Base-by-base conservation (phyloP, 1,140 invertebrate genomes). In the Agrilus planipennis region DNA sequence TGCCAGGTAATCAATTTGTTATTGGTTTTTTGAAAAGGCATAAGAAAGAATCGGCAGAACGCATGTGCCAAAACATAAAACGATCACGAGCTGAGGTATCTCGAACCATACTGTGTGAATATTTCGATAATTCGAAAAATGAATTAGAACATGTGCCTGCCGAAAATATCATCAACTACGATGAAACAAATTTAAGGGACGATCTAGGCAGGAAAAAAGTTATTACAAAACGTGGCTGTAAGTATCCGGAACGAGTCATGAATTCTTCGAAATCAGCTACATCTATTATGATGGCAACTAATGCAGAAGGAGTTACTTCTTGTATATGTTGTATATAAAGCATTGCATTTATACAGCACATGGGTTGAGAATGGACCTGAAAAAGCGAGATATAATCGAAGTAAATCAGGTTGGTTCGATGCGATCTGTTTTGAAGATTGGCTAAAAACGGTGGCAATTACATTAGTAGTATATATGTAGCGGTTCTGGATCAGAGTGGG, bases 181-280 rank as follows among this genome's bases (percentile, higher is more conserved):
- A 25, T 47, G 63, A 64, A 43, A 65, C 62, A 11, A 64, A 64
- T 44, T 21, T 65, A 4, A 47, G 44, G 7, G 62, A 65, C 51
- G 55, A 65, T 42, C 62, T 58, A 14, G 59, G 59, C n/a, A 47
- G 34, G 15, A 53, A 48, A 25, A 25, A 25, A 25, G n/a, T 25
- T 25, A 25, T 25, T 11, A 25, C 22, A 25, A 25, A 25, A 25
- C 22, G 22, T 11, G 22, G 22, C 22, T 25, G 22, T 25, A 25
- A 25, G 22, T 25, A 25, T 25, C 22, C 22, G 22, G 22, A 25
- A 25, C 22, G 22, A 25, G 22, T 25, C 5, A 25, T 25, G 22
- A 25, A 25, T 25, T 25, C 22, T 25, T 25, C 22, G 5, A 25
- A 25, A 25, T 25, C 22, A 11, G 22, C 22, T 6, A 25, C 22